phyloP scores from a whole-genome alignment of 2,797 vertebrate genomes.

The Saguinus oedipus region DNA sequence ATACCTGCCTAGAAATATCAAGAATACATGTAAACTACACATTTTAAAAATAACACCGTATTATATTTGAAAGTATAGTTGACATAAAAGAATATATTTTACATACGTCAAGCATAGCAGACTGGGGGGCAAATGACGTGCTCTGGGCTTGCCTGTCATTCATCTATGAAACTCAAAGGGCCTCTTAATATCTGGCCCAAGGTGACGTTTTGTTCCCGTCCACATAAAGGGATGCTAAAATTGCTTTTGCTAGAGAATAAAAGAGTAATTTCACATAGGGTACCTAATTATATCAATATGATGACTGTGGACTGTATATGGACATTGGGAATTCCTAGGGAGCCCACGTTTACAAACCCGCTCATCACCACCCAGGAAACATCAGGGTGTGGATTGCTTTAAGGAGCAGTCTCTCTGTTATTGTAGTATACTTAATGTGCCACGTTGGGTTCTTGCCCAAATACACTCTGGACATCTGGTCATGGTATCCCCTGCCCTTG shows the following conservation, averaged over 20 bases:
- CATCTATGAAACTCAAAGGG: not conserved
- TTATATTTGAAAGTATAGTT: not conserved
- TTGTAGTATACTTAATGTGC: not conserved
- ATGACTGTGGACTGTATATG: not conserved
- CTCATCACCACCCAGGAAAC: not conserved
- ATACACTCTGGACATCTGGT: not conserved
- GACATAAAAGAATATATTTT: not conserved
- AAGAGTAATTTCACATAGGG: not conserved
- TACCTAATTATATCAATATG: not conserved
- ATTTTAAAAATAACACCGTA: not conserved
- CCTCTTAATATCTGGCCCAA: not conserved
- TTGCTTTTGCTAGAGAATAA: not conserved
- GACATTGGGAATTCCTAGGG: not conserved
- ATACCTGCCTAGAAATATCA: not conserved
- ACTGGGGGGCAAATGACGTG: not conserved
- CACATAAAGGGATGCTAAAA: not conserved
- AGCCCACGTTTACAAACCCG: not conserved
- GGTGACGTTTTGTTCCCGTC: not conserved
- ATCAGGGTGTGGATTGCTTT: not conserved
- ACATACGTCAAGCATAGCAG: not conserved
- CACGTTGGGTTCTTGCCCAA: not conserved
- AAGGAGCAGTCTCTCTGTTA: not conserved
- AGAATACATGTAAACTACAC: not conserved
- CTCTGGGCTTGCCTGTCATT: not conserved
- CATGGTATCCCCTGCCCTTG: not conserved